Percentiles rank a stretch among this genome's conserved stretches.
Evolutionary conservation across 30 jellyfish, hydroid and myxozoan species (phyloP).

Genomic region (Cassiopea xamachana): DNA sequence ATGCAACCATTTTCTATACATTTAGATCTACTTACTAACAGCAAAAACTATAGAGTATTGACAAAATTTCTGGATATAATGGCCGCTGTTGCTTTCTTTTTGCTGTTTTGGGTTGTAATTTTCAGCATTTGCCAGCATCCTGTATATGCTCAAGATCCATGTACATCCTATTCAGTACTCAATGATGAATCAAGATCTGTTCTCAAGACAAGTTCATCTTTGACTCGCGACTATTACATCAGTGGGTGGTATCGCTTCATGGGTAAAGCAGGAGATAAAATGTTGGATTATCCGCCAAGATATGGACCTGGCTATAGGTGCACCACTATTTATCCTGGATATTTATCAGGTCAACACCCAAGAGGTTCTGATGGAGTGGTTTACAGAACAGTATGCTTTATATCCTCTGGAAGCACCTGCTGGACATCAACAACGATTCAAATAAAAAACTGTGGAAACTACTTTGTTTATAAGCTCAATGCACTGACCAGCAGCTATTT

Average conservation of each 20-base stretch:
- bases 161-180: neutral
- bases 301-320: neutral
- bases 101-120: neutral
- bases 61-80: too few relatives aligned
- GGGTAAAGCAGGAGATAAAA: conserved; percentile 4
- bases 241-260: conserved; percentile 21
- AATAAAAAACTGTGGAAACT: conserved; percentile 6
- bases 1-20: too few relatives aligned
- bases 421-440: neutral
- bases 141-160: neutral
- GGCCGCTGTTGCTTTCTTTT: neutral
- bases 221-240: neutral
- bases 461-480: neutral
- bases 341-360: neutral
- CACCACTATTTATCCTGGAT: neutral
- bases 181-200: neutral
- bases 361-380: conserved; percentile 4
- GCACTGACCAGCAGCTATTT: neutral
- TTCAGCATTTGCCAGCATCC: neutral
- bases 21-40: too few relatives aligned
- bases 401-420: neutral
- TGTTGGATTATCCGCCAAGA: neutral
- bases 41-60: too few relatives aligned
- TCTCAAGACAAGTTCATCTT: neutral
- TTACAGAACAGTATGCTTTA: conserved; percentile 1